Evolutionary conservation across 1,140 invertebrate species (phyloP), one percentile per base, ranked within the genome.

Genomic region (Littorina saxatilis): DNA sequence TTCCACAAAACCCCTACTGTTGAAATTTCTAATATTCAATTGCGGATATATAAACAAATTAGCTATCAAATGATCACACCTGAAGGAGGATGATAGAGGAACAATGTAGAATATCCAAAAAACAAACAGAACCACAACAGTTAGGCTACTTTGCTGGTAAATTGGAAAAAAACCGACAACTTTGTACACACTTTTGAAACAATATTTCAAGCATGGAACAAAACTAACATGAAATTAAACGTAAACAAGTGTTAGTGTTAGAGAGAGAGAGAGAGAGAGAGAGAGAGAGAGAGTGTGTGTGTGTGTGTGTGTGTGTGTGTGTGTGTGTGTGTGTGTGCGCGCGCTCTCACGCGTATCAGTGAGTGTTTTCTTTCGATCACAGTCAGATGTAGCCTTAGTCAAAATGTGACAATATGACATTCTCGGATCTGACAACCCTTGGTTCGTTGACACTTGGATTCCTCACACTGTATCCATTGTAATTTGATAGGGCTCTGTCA

Each of bases 261-360:
- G n/a, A n/a, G n/a, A n/a, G n/a, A n/a, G n/a, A n/a, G n/a, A n/a
- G n/a, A n/a, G 63, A 7, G 13, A 32, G 63, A 32, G 63, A 32
- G 63, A 32, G 63, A 32, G 63, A 32, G 63, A 32, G 63, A n/a
- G 11, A n/a, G 11, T 63, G n/a, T 68, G 63, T 68, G 29, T 68
- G 63, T 32, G 63, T 32, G 63, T 32, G 63, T 68, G 63, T 68
- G 63, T 68, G 63, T 32, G 63, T 68, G 63, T 68, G 63, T 68
- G 63, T 68, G 63, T 68, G 63, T 68, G 63, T 68, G 63, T 68
- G 63, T 68, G 63, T 68, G 63, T 32, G 63, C 20, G 63, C 29
- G 35, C 35, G 50, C 50, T 11, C 50, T 11, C 23, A 23, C 23
- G 50, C 23, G 50, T 52, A 23, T 52, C 5, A 32, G 63, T 13